Conservation (phyloP, 2,113 vertebrate species). For the Fulmarus glacialis region DNA sequence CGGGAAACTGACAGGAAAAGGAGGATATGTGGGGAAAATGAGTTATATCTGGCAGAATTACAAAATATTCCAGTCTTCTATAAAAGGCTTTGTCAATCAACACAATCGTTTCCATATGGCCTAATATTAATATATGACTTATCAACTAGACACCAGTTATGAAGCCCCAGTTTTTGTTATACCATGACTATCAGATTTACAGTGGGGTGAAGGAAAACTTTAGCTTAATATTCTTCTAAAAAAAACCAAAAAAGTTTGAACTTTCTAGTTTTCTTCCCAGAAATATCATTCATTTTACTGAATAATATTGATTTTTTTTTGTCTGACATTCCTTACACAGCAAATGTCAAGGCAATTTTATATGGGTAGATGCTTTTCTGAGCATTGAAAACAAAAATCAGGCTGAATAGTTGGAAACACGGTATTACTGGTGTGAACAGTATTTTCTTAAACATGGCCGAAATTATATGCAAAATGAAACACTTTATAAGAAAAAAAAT, state of each 20-base stretch:
- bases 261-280: not conserved
- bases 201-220: not conserved
- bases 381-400: not conserved
- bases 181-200: not conserved
- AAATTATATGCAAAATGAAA: not conserved
- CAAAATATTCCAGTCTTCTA: not conserved
- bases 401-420: not conserved
- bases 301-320: not conserved
- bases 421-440: not conserved
- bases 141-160: not conserved
- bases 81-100: not conserved
- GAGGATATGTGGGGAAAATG: not conserved
- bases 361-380: not conserved
- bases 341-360: not conserved
- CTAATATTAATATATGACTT: not conserved
- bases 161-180: not conserved
- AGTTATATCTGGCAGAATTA: not conserved
- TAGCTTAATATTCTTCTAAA: not conserved
- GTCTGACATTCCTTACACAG: not conserved
- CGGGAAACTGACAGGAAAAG: not conserved
- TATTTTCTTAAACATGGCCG: not conserved
- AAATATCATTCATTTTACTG: not conserved
- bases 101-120: not conserved
- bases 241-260: not conserved
- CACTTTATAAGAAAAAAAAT: not conserved